Evolutionary conservation across 2,113 vertebrate species (phyloP).

Genomic region (Sclerurus mexicanus): DNA sequence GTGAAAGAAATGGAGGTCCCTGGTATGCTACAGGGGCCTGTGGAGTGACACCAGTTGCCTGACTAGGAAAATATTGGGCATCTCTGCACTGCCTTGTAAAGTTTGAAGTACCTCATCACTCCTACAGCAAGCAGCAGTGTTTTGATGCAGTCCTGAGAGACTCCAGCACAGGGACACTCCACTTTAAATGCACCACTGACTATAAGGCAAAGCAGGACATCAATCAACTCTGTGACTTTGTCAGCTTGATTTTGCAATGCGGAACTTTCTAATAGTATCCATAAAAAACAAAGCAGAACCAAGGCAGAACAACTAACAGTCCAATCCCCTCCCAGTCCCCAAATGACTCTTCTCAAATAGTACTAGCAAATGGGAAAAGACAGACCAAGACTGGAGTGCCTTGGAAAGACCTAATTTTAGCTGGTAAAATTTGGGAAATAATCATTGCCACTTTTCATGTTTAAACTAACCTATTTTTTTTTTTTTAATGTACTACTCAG

Average conservation of each 20-base stretch:
- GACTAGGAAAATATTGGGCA: neutral
- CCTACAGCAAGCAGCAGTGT: neutral
- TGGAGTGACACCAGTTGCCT: neutral
- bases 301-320: neutral
- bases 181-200: neutral
- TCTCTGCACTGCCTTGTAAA: neutral
- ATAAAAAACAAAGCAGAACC: neutral
- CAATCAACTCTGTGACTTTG: neutral
- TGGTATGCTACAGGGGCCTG: neutral
- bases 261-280: neutral
- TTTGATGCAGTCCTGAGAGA: neutral
- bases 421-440: neutral
- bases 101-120: neutral
- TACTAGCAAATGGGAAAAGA: neutral
- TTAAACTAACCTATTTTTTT: neutral
- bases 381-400: rapidly evolving
- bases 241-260: neutral
- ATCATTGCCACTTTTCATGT: neutral
- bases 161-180: neutral
- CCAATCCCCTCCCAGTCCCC: neutral
- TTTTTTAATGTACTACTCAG: neutral
- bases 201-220: neutral
- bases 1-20: neutral
- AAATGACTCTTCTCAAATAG: neutral
- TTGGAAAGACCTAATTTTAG: neutral